Conservation (phyloP, 2,113 vertebrate species). For the Erythrolamprus reginae region DNA sequence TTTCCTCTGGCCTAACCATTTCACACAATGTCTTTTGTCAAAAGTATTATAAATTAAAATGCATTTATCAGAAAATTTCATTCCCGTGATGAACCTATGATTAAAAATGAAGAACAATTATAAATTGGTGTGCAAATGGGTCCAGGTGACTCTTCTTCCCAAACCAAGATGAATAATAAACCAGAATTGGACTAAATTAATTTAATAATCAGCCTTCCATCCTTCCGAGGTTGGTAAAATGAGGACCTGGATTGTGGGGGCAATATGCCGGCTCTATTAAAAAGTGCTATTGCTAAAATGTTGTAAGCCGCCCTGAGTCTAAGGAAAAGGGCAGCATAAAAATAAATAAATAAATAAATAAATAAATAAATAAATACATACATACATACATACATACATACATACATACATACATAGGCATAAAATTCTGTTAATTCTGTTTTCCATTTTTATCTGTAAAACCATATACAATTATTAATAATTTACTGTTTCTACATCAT, state of each 20-base stretch:
- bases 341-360: too few species aligned
- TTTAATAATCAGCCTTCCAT: too few species aligned
- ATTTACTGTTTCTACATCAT: background rate
- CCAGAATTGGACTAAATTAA: background rate
- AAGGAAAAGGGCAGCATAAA: too few species aligned
- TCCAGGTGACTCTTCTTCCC: background rate
- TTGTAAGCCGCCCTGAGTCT: too few species aligned
- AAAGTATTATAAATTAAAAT: background rate
- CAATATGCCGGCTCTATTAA: too few species aligned
- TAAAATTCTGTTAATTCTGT: background rate
- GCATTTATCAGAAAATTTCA: background rate
- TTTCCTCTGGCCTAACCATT: background rate
- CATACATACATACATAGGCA: too few species aligned
- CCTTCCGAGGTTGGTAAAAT: too few species aligned
- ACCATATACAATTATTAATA: background rate
- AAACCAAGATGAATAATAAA: background rate
- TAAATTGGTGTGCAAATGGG: background rate
- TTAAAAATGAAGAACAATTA: background rate
- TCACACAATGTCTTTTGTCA: background rate
- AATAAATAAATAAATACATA: too few species aligned
- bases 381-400: too few species aligned
- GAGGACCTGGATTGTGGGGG: too few species aligned
- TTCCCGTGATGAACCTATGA: background rate
- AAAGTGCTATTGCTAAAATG: too few species aligned
- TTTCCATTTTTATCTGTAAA: background rate